Conservation (phyloP, 2,797 vertebrate species). For the Onychomys leucogaster region DNA sequence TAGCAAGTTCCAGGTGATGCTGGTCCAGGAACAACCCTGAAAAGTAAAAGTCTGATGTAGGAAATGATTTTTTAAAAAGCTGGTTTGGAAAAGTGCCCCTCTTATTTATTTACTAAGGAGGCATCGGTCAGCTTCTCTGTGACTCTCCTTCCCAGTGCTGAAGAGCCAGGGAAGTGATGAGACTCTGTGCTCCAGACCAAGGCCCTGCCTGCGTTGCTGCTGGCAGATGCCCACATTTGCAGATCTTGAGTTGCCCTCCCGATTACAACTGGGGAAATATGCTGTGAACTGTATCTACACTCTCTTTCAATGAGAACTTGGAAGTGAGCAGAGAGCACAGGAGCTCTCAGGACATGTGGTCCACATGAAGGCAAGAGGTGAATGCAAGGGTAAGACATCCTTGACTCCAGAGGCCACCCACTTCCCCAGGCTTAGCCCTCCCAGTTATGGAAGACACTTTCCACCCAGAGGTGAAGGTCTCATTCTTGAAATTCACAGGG, state of each 20-base stretch:
- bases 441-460: fast-evolving
- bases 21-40: not conserved
- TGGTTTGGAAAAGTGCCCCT: not conserved
- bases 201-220: fast-evolving
- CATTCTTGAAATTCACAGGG: not conserved
- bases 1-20: not conserved
- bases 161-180: not conserved
- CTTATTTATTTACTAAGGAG: not conserved
- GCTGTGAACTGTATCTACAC: not conserved
- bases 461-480: not conserved
- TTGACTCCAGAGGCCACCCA: not conserved
- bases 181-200: not conserved
- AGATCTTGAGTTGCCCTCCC: not conserved
- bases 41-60: not conserved
- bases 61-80: not conserved
- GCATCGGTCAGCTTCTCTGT: not conserved
- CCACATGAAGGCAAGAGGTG: not conserved
- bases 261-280: not conserved
- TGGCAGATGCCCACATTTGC: fast-evolving
- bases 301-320: not conserved
- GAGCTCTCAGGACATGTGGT: not conserved
- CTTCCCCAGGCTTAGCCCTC: not conserved
- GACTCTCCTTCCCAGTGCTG: not conserved
- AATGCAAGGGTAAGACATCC: not conserved
- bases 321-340: fast-evolving